A percentile compares a stretch with the other conserved stretches of the same genome.
phyloP scores from a whole-genome alignment of 2,888 invertebrate genomes.

The Ochlodes sylvanus region DNA sequence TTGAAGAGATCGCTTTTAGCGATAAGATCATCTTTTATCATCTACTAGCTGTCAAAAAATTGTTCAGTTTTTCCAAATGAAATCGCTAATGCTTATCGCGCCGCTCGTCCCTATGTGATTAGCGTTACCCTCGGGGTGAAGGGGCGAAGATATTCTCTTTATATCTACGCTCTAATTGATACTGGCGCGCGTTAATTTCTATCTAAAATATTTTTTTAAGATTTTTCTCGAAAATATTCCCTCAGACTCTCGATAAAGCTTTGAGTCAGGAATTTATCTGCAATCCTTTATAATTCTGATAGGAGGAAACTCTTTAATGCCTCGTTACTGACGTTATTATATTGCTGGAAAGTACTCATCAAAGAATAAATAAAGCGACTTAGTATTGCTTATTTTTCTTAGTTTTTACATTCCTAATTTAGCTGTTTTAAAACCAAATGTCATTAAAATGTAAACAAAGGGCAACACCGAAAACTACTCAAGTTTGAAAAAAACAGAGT shows the following conservation, averaged over 20 bases:
- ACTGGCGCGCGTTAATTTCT: slow-evolving; percentile 35
- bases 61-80: background rate
- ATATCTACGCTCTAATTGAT: slow-evolving; percentile 37
- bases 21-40: too few relatives aligned
- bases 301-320: slow-evolving; percentile 14
- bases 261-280: slow-evolving; percentile 20
- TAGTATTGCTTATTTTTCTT: too few relatives aligned
- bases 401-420: too few relatives aligned
- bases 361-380: too few relatives aligned
- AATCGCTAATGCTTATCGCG: slow-evolving; percentile 7
- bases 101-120: background rate
- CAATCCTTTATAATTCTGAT: slow-evolving; percentile 20
- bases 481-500: slow-evolving; percentile 15
- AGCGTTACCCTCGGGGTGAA: slow-evolving; percentile 16
- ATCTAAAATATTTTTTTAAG: slow-evolving; percentile 34
- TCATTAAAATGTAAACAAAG: slow-evolving; percentile 15
- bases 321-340: slow-evolving; percentile 5
- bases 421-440: background rate
- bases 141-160: slow-evolving; percentile 34
- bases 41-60: too few relatives aligned
- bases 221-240: slow-evolving; percentile 28
- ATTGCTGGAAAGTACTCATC: background rate
- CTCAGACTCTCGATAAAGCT: slow-evolving; percentile 13
- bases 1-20: too few relatives aligned
- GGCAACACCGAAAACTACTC: slow-evolving; percentile 22